These are phyloP conservation scores for Lepetodrilus schrolli DNA, from an alignment of 2,888 invertebrate genomes.

Conservation along the genomic window DNA sequence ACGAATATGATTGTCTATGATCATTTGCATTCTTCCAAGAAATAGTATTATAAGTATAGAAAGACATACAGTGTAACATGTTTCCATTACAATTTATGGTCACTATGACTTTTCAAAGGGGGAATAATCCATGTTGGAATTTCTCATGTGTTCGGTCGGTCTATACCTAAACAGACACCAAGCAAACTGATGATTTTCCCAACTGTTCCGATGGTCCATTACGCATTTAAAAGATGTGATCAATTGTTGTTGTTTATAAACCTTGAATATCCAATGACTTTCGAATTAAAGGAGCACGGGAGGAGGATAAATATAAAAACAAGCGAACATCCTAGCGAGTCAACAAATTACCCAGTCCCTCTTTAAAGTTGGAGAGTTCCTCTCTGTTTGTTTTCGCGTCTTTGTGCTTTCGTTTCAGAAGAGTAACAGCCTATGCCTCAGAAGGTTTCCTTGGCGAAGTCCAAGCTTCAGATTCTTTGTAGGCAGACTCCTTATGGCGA, in stretches of 20 bases:
- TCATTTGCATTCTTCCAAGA: too few relatives aligned
- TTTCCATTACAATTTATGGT: too few relatives aligned
- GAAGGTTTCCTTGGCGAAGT: background rate
- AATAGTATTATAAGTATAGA: too few relatives aligned
- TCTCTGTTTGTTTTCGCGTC: slow-evolving; percentile 5
- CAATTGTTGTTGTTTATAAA: background rate
- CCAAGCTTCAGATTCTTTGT: background rate
- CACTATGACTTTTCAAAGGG: too few relatives aligned
- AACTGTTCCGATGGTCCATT: background rate
- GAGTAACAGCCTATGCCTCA: too few relatives aligned
- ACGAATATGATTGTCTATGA: too few relatives aligned
- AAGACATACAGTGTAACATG: too few relatives aligned
- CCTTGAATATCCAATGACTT: background rate
- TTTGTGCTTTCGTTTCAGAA: too few relatives aligned
- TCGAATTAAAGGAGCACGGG: slow-evolving; percentile 12
- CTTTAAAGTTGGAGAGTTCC: background rate
- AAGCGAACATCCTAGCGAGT: background rate
- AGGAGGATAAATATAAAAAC: slow-evolving; percentile 1
- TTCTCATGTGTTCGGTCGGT: too few relatives aligned
- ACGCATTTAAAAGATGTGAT: background rate
- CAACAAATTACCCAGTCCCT: background rate
- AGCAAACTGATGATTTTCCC: background rate
- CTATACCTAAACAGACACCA: too few relatives aligned
- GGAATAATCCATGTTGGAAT: too few relatives aligned
- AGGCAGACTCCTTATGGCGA: background rate